A percentile compares a stretch with the other conserved stretches of the same genome.
Evolutionary conservation across 2,888 invertebrate species (phyloP).

Genomic region (Muschampia plurimacula): DNA sequence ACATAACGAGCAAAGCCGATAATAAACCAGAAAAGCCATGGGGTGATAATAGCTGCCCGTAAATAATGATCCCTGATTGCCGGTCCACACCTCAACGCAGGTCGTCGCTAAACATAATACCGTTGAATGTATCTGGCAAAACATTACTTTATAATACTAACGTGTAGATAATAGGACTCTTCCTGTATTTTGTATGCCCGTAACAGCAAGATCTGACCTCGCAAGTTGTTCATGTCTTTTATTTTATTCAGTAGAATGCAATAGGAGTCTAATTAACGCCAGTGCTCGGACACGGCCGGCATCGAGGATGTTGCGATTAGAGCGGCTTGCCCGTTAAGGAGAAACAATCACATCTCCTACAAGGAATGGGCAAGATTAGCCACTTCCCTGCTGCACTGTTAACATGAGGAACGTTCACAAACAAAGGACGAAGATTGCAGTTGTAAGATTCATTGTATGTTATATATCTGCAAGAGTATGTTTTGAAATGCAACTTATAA

Average conservation of each 20-base stretch:
- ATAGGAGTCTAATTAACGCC: constrained; percentile 79
- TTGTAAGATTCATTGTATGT: constrained; percentile 19
- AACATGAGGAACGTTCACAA: constrained; percentile 37
- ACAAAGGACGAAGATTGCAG: constrained; percentile 34
- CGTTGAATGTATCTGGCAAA: constrained; percentile 45
- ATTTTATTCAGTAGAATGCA: constrained; percentile 65
- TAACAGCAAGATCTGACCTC: constrained; percentile 64
- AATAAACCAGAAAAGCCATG: constrained; percentile 85
- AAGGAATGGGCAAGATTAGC: constrained; percentile 71
- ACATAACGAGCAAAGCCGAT: constrained; percentile 84
- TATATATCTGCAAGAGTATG: constrained; percentile 24
- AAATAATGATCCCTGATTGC: constrained; percentile 85
- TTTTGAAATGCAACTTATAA: neutral
- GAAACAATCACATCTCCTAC: constrained; percentile 81
- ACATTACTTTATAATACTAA: constrained; percentile 46
- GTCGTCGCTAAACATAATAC: constrained; percentile 59
- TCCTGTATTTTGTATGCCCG: constrained; percentile 50
- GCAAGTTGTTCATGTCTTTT: constrained; percentile 55
- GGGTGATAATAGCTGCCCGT: constrained; percentile 85
- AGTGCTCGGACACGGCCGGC: constrained; percentile 64
- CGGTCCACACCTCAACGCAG: constrained; percentile 71
- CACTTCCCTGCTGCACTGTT: constrained; percentile 49
- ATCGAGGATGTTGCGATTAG: constrained; percentile 80
- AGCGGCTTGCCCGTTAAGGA: constrained; percentile 75
- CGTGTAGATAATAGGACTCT: constrained; percentile 54